phyloP scores from a whole-genome alignment of 2,888 invertebrate genomes.

The Callosobruchus maculatus region DNA sequence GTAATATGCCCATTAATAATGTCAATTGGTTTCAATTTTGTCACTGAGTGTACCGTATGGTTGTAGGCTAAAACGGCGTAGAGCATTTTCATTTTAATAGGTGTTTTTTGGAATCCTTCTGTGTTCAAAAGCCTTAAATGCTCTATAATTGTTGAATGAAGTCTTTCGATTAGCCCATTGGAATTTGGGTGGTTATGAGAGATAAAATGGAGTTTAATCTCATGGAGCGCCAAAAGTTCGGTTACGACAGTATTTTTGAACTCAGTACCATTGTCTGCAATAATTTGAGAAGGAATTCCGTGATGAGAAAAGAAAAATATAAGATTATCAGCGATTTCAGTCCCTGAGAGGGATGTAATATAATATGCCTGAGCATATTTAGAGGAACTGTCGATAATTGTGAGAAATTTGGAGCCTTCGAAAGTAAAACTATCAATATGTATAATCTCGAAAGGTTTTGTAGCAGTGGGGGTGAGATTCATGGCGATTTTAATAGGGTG shows the following conservation, averaged over 20 bases:
- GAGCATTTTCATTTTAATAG: not conserved
- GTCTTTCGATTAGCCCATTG: constrained; percentile 16
- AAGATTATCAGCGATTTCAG: constrained; percentile 15
- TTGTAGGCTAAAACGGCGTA: not conserved
- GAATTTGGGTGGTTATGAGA: constrained; percentile 18
- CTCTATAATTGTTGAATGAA: no score
- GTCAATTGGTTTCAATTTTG: constrained; percentile 1
- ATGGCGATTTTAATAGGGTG: no score
- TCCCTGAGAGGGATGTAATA: constrained; percentile 4
- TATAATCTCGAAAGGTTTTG: constrained; percentile 19
- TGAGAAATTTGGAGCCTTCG: constrained; percentile 18
- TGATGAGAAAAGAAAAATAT: constrained; percentile 21
- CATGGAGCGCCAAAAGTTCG: constrained; percentile 19
- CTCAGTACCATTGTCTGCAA: constrained; percentile 21
- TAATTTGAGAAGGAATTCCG: constrained; percentile 19
- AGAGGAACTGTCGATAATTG: constrained; percentile 21
- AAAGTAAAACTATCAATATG: constrained; percentile 16
- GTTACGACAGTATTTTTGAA: constrained; percentile 20
- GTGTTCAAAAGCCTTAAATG: no score
- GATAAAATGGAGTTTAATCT: constrained; percentile 21
- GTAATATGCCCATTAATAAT: not conserved
- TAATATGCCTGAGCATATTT: constrained; percentile 23
- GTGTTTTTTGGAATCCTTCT: no score
- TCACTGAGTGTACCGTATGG: not conserved
- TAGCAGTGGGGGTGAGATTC: no score